Evolutionary conservation across 2,113 vertebrate species (phyloP), one percentile per base, ranked within the genome.

Genomic region (Azemiops feae): DNA sequence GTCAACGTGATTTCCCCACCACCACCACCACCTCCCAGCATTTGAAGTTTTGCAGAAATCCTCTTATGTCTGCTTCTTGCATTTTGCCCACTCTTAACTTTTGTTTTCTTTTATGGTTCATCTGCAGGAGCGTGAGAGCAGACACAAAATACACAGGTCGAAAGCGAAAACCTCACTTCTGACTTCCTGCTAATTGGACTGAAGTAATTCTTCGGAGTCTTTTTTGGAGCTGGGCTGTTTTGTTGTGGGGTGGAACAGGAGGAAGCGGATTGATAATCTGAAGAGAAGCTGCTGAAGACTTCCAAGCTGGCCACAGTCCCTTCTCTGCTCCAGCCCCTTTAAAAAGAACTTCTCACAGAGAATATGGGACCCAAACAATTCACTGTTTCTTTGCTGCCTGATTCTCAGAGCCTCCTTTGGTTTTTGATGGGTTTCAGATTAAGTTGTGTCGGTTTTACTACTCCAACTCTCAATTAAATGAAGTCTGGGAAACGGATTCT

Each of bases 131-230:
- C 0, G 99, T 99, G 93, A 97, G 99, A 60, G 97, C 98, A 0
- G 99, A 99, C 95, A 99, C 99, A 0, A 99, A 98, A 94, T 99
- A 99, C 97, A 99, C 98, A 0, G 99, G 97, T 30, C 98, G 99
- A 27, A 98, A 99, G 93, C 98, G 99, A 88, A 98, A 97, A 96
- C 98, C 98, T 94, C 97, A 88, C 93, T 99, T 99, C 96, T 98
- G 94, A 97, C 16, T 2, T 3, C 30, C 1, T 0, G 0, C 23
- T 12, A 2, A 9, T 27, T 43, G 14, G 9, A 23, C 7, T 0
- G 23, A 7, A n/a, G n/a, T 30, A 5, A 53, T 20, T 54, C 54
- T 87, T 1, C 3, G 14, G 14, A 45, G 4, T 11, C n/a, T 69
- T 30, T 4, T 74, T n/a, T 18, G 12, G 64, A 16, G 34, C 34